Conservation (phyloP, 2,113 vertebrate species). For the Pleuronectes platessa region DNA sequence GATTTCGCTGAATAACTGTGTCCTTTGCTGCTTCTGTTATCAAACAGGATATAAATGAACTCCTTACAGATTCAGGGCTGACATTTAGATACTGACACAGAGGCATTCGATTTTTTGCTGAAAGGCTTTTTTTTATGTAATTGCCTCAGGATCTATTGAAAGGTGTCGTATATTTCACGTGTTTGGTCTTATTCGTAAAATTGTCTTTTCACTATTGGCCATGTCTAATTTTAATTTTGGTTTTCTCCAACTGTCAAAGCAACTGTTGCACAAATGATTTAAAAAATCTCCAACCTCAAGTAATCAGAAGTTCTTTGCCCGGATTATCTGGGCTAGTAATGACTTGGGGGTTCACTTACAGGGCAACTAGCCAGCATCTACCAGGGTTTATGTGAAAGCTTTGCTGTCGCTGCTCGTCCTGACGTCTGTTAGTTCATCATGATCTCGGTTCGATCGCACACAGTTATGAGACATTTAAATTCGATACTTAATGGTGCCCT, state of each 20-base stretch:
- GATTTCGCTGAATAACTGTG: conserved; percentile 26
- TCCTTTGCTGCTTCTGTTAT: conserved; percentile 1
- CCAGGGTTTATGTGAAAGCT: not conserved
- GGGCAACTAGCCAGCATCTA: not conserved
- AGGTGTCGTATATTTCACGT: not conserved
- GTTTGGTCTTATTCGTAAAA: not conserved
- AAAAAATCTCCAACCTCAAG: not conserved
- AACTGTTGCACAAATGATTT: not conserved
- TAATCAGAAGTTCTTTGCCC: not conserved
- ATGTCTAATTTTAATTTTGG: not conserved
- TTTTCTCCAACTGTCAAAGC: no score
- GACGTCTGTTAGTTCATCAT: not conserved
- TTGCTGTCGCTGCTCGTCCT: not conserved
- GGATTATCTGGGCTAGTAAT: not conserved
- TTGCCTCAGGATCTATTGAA: no score
- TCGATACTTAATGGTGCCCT: no score
- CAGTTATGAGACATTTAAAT: not conserved
- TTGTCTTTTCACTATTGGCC: not conserved
- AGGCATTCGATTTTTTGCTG: not conserved
- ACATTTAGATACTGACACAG: not conserved
- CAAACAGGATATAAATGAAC: conserved; percentile 10
- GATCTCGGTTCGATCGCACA: not conserved
- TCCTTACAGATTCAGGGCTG: conserved; percentile 6
- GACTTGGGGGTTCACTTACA: not conserved
- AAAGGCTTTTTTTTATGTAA: no score